A percentile compares a stretch with the other conserved stretches of the same genome.
Evolutionary conservation across 2,797 vertebrate genomes (phyloP).

Genomic region (Falco berigora): DNA sequence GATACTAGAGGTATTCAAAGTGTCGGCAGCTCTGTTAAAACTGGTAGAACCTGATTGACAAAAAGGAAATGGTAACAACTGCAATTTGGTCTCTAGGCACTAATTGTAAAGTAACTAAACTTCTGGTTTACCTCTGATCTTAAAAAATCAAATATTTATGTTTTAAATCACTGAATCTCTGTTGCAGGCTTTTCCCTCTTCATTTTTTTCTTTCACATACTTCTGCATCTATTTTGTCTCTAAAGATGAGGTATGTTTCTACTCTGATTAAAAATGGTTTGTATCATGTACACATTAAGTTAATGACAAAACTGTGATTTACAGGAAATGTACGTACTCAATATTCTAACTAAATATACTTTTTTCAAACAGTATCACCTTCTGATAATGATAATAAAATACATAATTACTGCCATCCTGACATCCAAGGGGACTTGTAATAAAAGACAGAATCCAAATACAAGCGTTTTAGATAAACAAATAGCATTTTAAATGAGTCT

Average conservation of each 20-base stretch:
- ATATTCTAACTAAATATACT: neutral
- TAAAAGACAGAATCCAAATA: neutral
- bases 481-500: neutral
- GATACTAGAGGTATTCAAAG: constrained; percentile 68
- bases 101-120: constrained; percentile 59
- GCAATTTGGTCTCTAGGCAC: constrained; percentile 65
- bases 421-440: neutral
- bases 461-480: neutral
- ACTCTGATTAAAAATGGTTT: neutral
- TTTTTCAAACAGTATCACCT: neutral
- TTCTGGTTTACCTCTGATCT: constrained; percentile 59
- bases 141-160: constrained; percentile 30
- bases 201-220: constrained; percentile 19
- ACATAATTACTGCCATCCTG: neutral
- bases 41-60: constrained; percentile 75
- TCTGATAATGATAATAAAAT: neutral
- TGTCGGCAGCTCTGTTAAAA: constrained; percentile 73
- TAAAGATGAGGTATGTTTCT: constrained; percentile 3
- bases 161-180: constrained; percentile 45
- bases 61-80: constrained; percentile 74
- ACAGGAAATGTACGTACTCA: neutral
- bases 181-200: constrained; percentile 33
- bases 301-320: neutral
- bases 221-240: constrained; percentile 14
- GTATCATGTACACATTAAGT: neutral